These are phyloP conservation scores for Zenarchopterus dispar DNA, from an alignment of 2,797 vertebrate genomes.

Conservation along the genomic window DNA sequence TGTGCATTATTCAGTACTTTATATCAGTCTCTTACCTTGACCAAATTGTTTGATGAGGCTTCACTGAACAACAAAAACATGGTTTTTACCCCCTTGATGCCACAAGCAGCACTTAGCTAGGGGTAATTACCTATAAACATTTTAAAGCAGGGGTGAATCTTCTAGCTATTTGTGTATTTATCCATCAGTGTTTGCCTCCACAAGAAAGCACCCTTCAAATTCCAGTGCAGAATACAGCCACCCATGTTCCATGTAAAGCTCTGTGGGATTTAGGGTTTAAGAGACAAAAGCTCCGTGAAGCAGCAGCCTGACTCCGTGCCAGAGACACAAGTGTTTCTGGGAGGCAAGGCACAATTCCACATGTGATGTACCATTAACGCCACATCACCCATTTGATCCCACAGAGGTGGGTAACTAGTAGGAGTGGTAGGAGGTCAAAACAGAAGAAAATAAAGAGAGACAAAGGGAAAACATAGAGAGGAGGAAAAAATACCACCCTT, in stretches of 20 bases:
- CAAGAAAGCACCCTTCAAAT: not conserved
- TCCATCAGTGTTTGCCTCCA: conserved; percentile 15
- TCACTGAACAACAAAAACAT: not conserved
- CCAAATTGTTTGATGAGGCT: too few species aligned
- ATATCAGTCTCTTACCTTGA: too few species aligned
- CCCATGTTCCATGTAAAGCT: conserved; percentile 30
- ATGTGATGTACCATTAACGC: conserved; percentile 50
- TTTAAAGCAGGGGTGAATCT: conserved; percentile 11
- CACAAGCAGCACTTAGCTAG: not conserved
- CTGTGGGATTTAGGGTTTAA: conserved; percentile 50
- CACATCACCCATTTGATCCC: conserved; percentile 61
- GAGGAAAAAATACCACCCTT: conserved; percentile 22
- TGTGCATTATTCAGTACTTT: too few species aligned
- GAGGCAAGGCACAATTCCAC: conserved; percentile 44
- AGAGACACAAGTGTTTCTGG: conserved; percentile 42
- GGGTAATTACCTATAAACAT: not conserved
- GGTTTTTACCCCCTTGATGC: conserved; percentile 2
- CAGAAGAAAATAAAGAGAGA: not conserved
- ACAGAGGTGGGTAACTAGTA: conserved; percentile 36
- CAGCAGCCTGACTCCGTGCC: conserved; percentile 43
- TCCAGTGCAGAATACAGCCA: conserved; percentile 23
- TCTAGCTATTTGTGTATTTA: conserved; percentile 8
- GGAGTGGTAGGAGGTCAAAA: conserved; percentile 24
- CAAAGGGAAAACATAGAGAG: not conserved
- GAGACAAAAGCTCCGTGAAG: conserved; percentile 55